Evolutionary conservation across 2,797 vertebrate genomes (phyloP).

Genomic region (Danio choprae): DNA sequence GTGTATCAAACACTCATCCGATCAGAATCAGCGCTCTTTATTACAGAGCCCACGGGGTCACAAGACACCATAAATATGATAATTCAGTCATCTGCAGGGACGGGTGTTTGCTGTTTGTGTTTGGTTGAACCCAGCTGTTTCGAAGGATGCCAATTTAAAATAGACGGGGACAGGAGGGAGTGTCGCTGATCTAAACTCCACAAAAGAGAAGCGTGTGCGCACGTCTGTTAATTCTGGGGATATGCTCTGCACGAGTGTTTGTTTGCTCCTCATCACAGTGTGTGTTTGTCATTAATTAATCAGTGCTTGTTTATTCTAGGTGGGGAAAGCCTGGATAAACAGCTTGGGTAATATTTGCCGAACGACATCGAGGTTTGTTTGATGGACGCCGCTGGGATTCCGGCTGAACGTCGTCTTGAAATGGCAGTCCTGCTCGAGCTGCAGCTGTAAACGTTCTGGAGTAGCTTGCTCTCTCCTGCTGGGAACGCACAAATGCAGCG

Average conservation of each 20-base stretch:
- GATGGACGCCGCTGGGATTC: slow-evolving; percentile 35
- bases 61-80: slow-evolving; percentile 49
- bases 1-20: slow-evolving; percentile 1
- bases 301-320: slow-evolving; percentile 50
- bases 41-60: slow-evolving; percentile 31
- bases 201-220: neutral
- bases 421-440: slow-evolving; percentile 5
- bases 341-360: slow-evolving; percentile 30
- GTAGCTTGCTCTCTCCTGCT: neutral
- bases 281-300: slow-evolving; percentile 55
- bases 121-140: slow-evolving; percentile 57
- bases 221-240: slow-evolving; percentile 21
- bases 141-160: slow-evolving; percentile 58
- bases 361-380: slow-evolving; percentile 26
- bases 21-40: slow-evolving; percentile 28
- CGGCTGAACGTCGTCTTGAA: slow-evolving; percentile 7
- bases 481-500: slow-evolving; percentile 2
- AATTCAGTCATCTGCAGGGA: slow-evolving; percentile 29
- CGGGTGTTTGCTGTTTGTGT: slow-evolving; percentile 69
- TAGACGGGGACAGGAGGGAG: slow-evolving; percentile 19
- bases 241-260: slow-evolving; percentile 8
- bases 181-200: slow-evolving; percentile 6
- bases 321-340: slow-evolving; percentile 43
- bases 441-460: slow-evolving; percentile 31
- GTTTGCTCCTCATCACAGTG: slow-evolving; percentile 47